Evolutionary conservation across 2,888 invertebrate genomes (phyloP), one percentile per base, ranked within the genome.

Genomic region (Amorpha juglandis): DNA sequence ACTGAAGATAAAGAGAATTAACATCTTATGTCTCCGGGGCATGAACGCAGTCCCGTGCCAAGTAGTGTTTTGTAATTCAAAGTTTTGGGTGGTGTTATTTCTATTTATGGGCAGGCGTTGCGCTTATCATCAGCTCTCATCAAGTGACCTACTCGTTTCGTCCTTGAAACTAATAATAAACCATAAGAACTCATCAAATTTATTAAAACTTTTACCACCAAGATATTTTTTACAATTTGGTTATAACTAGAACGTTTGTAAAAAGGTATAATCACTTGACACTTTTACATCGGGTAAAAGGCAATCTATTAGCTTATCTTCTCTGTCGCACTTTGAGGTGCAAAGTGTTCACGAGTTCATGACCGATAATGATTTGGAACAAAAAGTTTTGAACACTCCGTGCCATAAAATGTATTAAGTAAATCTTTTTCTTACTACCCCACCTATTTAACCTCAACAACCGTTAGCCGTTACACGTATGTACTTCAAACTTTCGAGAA

Each of bases 231-330:
- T 3, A 55, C 16, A 16, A 16, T 16, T 38, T 55, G 38, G 16
- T 55, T 9, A 11, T 6, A 55, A 38, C 38, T 16, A 16, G 8
- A 12, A 48, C 35, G 47, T 38, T 14, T 16, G 45, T 47, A 27
- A 47, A 21, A 65, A 65, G 48, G 19, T 62, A 62, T 68, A 70
- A 70, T 71, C 76, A 74, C 77, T 77, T 77, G 67, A 76, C 78
- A 76, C 78, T 78, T 77, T 67, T 73, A 73, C 70, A 68, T 69
- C 67, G 68, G 74, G 77, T 69, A 71, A 70, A 74, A 79, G 76
- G 73, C 73, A 77, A 78, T 78, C 74, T 78, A 74, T 80, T 78
- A 75, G 74, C 70, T 79, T 81, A 83, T 81, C 80, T 74, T 73
- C 66, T 74, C 73, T 78, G 78, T 81, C 70, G 70, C 78, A 81